Evolutionary conservation across 2,888 invertebrate species (phyloP), one percentile per base, ranked within the genome.

Genomic region (Rambutsinella grinnellia): DNA sequence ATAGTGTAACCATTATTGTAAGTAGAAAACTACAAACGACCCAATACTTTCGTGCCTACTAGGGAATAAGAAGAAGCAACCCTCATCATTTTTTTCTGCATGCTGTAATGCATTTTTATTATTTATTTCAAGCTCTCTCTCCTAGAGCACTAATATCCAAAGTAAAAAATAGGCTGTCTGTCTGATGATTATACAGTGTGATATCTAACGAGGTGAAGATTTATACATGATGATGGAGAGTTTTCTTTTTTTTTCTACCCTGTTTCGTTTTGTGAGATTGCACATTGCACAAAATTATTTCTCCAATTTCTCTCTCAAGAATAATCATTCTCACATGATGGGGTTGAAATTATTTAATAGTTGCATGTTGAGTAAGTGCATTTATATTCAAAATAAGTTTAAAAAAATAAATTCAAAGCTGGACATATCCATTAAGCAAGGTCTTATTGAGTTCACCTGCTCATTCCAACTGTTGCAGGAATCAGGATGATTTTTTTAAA

Each of bases 171-270:
- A 10, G 24, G 56, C 51, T 47, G 63, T 71, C 58, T 63, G 57
- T 58, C 46, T 68, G 79, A 79, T 79, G 79, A 81, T 81, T 81
- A 79, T 79, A 76, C 67, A 76, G 78, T 75, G 78, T 81, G 77
- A 79, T 72, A 78, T 77, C 78, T 81, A 81, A 81, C 81, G 79
- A 81, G 81, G 81, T 81, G 81, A 81, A 81, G 81, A 81, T 81
- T 81, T 81, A 81, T 81, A 81, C 76, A 68, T 76, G 79, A 78
- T 76, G 81, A 81, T 65, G 79, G 61, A 56, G 36, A 46, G n/a
- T 23, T 49, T 58, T 68, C 47, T 75, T 65, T 47, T 49, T 60
- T 46, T n/a, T 74, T 67, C 58, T n/a, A n/a, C n/a, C n/a, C n/a
- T n/a, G n/a, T n/a, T n/a, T n/a, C n/a, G n/a, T n/a, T n/a, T n/a